phyloP scores from a whole-genome alignment of 2,888 invertebrate species.

The Ethmia dodecea region DNA sequence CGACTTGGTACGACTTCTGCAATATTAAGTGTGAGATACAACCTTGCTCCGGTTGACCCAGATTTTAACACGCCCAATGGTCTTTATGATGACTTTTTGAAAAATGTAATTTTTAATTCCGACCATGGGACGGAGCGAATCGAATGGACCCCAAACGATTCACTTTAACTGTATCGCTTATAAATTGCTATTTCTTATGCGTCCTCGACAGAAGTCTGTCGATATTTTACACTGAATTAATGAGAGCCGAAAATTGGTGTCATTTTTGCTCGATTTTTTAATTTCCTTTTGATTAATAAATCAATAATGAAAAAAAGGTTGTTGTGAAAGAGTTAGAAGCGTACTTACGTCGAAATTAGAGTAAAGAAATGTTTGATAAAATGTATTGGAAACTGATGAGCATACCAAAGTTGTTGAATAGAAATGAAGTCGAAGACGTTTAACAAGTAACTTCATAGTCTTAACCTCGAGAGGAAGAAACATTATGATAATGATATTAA shows the following conservation, averaged over 20 bases:
- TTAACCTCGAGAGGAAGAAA: too few relatives aligned
- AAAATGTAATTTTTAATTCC: slow-evolving; percentile 74
- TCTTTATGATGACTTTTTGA: slow-evolving; percentile 76
- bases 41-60: slow-evolving; percentile 67
- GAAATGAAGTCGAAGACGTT: too few relatives aligned
- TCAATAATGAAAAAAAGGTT: too few relatives aligned
- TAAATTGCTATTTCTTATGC: slow-evolving; percentile 71
- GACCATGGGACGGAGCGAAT: slow-evolving; percentile 46
- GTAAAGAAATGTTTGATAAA: too few relatives aligned
- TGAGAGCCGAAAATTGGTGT: slow-evolving; percentile 49
- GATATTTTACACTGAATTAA: slow-evolving; percentile 70
- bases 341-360: too few relatives aligned
- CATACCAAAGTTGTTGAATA: too few relatives aligned
- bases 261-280: slow-evolving; percentile 44
- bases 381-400: too few relatives aligned
- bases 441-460: too few relatives aligned
- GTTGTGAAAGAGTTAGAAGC: too few relatives aligned
- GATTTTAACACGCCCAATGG: slow-evolving; percentile 60
- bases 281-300: slow-evolving; percentile 43
- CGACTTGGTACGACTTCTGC: slow-evolving; percentile 46
- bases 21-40: slow-evolving; percentile 73
- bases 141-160: slow-evolving; percentile 54
- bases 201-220: slow-evolving; percentile 54
- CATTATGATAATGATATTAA: too few relatives aligned
- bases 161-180: slow-evolving; percentile 67